Evolutionary conservation across 2,888 invertebrate genomes (phyloP).

Genomic region (Pristionchus mayeri): DNA sequence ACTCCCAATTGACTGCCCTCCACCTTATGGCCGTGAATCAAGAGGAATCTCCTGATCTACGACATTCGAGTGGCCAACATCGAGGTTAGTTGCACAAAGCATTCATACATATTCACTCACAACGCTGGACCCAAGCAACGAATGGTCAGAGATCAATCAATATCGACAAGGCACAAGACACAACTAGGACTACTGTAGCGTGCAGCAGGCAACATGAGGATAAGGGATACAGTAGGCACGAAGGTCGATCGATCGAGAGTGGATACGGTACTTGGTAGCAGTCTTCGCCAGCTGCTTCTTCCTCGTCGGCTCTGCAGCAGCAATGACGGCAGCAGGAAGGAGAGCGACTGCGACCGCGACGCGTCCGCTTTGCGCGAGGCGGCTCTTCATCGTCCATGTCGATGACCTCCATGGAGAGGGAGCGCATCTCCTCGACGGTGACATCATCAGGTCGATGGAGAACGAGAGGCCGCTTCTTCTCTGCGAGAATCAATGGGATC

Average conservation of each 20-base stretch:
- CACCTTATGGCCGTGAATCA: neutral
- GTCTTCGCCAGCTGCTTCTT: neutral
- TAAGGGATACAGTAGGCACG: conserved; percentile 21
- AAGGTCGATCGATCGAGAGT: neutral
- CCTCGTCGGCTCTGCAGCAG: neutral
- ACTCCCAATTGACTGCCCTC: too few species aligned
- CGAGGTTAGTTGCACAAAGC: neutral
- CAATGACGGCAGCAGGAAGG: conserved; percentile 11
- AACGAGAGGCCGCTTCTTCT: neutral
- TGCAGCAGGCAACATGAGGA: conserved; percentile 11
- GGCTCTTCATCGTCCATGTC: neutral
- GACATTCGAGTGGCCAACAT: neutral
- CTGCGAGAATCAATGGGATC: conserved; percentile 6
- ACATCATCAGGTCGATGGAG: neutral
- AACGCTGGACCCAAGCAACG: conserved; percentile 33
- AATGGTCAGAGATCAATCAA: conserved; percentile 15
- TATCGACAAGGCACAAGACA: neutral
- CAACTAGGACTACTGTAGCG: conserved; percentile 11
- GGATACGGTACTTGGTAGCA: conserved; percentile 8
- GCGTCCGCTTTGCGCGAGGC: neutral
- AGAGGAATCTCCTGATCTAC: neutral
- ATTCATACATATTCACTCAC: neutral
- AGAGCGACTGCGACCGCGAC: neutral
- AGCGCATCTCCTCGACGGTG: neutral
- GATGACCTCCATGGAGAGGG: neutral